Evolutionary conservation across 2,113 vertebrate species (phyloP).

Genomic region (Dicerorhinus sumatrensis): DNA sequence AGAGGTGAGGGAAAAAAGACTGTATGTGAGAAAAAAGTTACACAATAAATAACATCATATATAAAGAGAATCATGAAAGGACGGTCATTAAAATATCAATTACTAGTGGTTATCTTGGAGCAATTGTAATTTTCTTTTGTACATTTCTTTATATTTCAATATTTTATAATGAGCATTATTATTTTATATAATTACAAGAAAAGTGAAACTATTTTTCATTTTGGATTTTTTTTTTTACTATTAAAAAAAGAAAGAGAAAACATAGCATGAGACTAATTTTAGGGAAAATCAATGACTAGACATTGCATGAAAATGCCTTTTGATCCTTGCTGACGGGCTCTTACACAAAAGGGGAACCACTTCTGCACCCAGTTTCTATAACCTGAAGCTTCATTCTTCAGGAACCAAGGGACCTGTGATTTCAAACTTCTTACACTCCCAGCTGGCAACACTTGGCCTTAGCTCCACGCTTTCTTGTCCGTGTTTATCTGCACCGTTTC

Average conservation of each 20-base stretch:
- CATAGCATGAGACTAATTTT: background rate
- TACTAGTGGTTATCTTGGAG: background rate
- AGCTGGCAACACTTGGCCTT: background rate
- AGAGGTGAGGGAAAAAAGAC: background rate
- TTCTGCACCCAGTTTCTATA: background rate
- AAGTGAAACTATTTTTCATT: background rate
- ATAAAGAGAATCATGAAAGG: background rate
- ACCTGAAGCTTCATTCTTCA: background rate
- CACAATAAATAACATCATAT: background rate
- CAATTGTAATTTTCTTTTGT: background rate
- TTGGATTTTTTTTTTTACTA: background rate
- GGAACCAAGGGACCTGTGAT: background rate
- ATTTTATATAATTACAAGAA: background rate
- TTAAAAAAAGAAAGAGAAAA: background rate
- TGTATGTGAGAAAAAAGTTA: background rate
- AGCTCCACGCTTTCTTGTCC: background rate
- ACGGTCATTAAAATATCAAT: background rate
- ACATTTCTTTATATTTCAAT: background rate
- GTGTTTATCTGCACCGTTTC: slow-evolving; percentile 60
- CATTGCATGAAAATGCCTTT: background rate
- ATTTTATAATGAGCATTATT: slow-evolving; percentile 5
- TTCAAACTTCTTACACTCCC: background rate
- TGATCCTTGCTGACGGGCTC: background rate
- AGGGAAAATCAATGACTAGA: background rate
- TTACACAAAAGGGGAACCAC: background rate